Base-by-base conservation (phyloP, 2,797 vertebrate genomes). In the Nyctalus aviator region DNA sequence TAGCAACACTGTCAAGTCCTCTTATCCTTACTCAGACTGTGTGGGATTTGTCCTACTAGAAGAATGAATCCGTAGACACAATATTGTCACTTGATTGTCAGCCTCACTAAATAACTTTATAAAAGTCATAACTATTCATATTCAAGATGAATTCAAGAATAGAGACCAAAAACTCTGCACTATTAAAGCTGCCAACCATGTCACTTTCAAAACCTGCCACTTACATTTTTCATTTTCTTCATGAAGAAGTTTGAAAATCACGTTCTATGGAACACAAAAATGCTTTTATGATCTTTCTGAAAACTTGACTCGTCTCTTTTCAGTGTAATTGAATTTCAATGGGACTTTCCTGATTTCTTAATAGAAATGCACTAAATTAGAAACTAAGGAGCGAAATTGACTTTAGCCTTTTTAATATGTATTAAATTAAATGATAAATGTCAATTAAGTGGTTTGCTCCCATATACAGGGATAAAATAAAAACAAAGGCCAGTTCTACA, bases 291-390 rank as follows among this genome's bases (percentile, higher is more conserved):
- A 14, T 5, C 4, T 81, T 86, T 79, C 46, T 82, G n/a, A 66
- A 94, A 95, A 91, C 11, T 59, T 44, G 11, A 84, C 5, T 25
- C 27, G 10, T 73, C 66, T 46, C 27, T 35, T 68, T 46, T 88
- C 32, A 27, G 10, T 71, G 2, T 37, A 48, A 92, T 9, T 64
- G 35, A 46, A 79, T 86, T 96, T 90, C 78, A 92, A 35, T 48
- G 20, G 41, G 62, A 69, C 53, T 92, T 84, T 92, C 11, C 2
- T 62, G 82, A 68, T 79, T 71, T 90, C 66, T 92, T 90, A 59
- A 90, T n/a, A 88, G 41, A 94, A 90, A 82, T 6, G 0, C 25
- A 88, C 18, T 91, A 84, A 72, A 66, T 88, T 76, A 91, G 35
- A 91, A 91, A 78, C 13, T 14, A 44, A 53, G 64, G 83, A 62